Conservation (phyloP, 30 jellyfish, hydroid and myxozoan genomes). For the Morbakka virulenta region DNA sequence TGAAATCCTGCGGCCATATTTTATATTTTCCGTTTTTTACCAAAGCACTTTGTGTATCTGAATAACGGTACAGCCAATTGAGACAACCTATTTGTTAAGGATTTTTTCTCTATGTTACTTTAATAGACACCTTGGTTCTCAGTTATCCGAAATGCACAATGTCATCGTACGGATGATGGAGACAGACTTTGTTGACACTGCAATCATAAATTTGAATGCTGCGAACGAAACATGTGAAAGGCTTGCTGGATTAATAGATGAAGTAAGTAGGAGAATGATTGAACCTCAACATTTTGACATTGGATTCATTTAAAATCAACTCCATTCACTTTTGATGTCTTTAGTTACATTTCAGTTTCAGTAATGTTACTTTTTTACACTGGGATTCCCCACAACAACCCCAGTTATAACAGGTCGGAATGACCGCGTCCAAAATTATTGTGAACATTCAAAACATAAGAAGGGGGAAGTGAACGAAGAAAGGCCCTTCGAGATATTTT, state of each 20-base stretch:
- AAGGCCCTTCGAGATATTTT: too few species aligned
- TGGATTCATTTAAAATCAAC: not conserved
- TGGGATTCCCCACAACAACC: too few species aligned
- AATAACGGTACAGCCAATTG: not conserved
- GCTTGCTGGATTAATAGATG: too few species aligned
- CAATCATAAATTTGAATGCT: slow-evolving; percentile 46
- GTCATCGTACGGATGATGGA: slow-evolving; percentile 95
- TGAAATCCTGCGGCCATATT: too few species aligned
- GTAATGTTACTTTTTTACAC: not conserved
- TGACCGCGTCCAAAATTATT: too few species aligned
- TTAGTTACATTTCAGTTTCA: not conserved
- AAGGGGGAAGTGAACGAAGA: too few species aligned
- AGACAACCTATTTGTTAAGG: not conserved
- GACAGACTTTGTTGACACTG: slow-evolving; percentile 85
- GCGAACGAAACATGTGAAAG: slow-evolving; percentile 35
- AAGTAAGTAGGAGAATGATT: not conserved
- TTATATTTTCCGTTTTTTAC: too few species aligned
- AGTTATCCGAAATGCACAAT: slow-evolving; percentile 81
- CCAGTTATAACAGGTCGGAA: too few species aligned
- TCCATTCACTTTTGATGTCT: not conserved
- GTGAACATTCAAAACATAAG: too few species aligned
- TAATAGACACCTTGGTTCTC: slow-evolving; percentile 96
- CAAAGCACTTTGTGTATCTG: too few species aligned
- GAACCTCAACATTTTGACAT: not conserved
- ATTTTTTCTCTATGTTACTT: not conserved